These are phyloP conservation scores for Poeciliopsis prolifica DNA, from an alignment of 2,113 vertebrate genomes.

Conservation along the genomic window DNA sequence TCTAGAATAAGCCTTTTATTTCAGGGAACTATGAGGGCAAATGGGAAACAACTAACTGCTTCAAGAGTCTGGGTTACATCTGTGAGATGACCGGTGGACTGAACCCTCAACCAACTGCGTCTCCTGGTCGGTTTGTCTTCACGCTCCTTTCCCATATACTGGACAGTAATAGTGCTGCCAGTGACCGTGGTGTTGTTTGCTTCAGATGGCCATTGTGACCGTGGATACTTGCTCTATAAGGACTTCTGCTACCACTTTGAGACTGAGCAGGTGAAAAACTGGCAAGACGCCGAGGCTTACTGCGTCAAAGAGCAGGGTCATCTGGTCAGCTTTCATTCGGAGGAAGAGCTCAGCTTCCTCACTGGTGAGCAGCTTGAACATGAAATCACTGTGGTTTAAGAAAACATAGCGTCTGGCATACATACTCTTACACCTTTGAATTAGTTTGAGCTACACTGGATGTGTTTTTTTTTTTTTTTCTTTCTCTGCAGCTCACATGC, in stretches of 20 bases:
- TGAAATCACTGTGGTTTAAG: not conserved
- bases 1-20: not conserved
- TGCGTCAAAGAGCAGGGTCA: conserved; percentile 69
- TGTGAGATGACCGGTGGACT: conserved; percentile 81
- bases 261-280: conserved; percentile 63
- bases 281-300: conserved; percentile 73
- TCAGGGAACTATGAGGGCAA: conserved; percentile 80
- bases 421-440: not conserved
- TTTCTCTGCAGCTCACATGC: conserved; percentile 74
- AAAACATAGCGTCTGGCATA: not conserved
- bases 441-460: not conserved
- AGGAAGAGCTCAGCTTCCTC: conserved; percentile 76
- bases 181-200: not conserved
- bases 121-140: conserved; percentile 67
- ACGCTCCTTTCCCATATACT: not conserved
- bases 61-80: conserved; percentile 78
- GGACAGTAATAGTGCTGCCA: not conserved
- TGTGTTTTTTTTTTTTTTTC: not conserved
- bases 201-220: conserved; percentile 77
- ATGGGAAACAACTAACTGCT: conserved; percentile 83
- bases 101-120: conserved; percentile 73
- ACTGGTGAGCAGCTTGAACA: conserved; percentile 55
- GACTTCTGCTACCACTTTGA: conserved; percentile 81
- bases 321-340: conserved; percentile 73
- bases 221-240: conserved; percentile 73